Evolutionary conservation across 2,888 invertebrate genomes (phyloP).

Genomic region (Antheraea yamamai): DNA sequence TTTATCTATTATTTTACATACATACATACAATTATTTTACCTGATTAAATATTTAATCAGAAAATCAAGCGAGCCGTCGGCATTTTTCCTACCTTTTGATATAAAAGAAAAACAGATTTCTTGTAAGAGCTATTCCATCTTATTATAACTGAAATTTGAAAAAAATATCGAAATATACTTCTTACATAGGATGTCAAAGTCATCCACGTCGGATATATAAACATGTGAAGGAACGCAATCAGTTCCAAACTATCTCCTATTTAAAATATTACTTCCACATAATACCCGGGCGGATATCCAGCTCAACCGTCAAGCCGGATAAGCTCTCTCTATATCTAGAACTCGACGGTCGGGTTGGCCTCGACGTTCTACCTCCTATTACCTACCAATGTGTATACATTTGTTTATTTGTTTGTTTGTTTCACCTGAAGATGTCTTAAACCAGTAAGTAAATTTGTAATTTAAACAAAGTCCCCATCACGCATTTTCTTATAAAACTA

Average conservation of each 20-base stretch:
- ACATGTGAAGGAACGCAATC: conserved; percentile 3
- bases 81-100: too few species aligned
- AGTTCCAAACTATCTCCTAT: background rate
- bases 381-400: background rate
- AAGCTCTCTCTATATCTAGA: conserved; percentile 28
- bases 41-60: too few species aligned
- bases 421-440: too few species aligned
- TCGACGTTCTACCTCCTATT: background rate
- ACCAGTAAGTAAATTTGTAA: too few species aligned
- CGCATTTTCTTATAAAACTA: too few species aligned
- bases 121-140: too few species aligned
- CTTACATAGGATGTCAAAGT: conserved; percentile 2
- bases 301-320: conserved; percentile 25
- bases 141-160: background rate
- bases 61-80: too few species aligned
- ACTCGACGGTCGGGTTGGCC: conserved; percentile 22
- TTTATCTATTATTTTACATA: too few species aligned
- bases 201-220: background rate
- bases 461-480: too few species aligned
- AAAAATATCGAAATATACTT: background rate
- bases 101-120: too few species aligned
- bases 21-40: too few species aligned
- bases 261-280: conserved; percentile 17
- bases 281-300: conserved; percentile 25
- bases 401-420: too few species aligned